Percentiles rank a stretch among this genome's conserved stretches.
Evolutionary conservation across 2,113 vertebrate genomes (phyloP).

Genomic region (Antennarius striatus): DNA sequence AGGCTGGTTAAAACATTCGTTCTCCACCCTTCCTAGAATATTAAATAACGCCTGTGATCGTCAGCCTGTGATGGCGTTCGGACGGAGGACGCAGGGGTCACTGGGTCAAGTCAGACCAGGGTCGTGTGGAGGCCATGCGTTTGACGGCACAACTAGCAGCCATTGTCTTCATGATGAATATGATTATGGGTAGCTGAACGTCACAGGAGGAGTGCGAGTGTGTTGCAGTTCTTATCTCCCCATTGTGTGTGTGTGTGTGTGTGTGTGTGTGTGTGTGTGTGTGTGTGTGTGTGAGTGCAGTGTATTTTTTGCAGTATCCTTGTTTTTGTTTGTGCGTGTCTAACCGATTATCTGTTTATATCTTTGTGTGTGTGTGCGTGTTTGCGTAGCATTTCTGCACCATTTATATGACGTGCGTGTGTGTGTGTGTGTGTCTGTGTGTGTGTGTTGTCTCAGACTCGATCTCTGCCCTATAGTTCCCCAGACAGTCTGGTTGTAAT

Average conservation of each 20-base stretch:
- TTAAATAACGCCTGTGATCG: constrained; percentile 24
- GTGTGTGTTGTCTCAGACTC: constrained; percentile 50
- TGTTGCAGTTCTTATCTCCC: neutral
- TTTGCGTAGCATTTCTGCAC: constrained; percentile 8
- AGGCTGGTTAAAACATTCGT: constrained; percentile 6
- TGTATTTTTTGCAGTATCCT: constrained; percentile 10
- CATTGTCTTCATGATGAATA: constrained; percentile 21
- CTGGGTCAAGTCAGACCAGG: constrained; percentile 39
- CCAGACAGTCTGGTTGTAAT: constrained; percentile 77
- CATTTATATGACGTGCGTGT: neutral
- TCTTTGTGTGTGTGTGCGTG: constrained; percentile 12
- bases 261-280: neutral
- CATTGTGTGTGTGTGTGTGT: neutral
- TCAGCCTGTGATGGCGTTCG: constrained; percentile 14
- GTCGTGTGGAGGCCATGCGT: constrained; percentile 25
- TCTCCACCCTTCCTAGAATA: constrained; percentile 4
- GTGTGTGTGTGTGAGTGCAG: neutral
- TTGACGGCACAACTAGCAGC: neutral
- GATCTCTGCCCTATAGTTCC: constrained; percentile 68
- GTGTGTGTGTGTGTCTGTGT: constrained; percentile 11
- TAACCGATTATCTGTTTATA: too few species aligned
- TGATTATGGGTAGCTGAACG: neutral
- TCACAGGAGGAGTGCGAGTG: neutral
- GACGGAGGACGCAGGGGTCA: constrained; percentile 35
- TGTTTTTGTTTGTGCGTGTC: constrained; percentile 12